Evolutionary conservation across 2,888 invertebrate species (phyloP), one percentile per base, ranked within the genome.

Genomic region (Apamea crenata): DNA sequence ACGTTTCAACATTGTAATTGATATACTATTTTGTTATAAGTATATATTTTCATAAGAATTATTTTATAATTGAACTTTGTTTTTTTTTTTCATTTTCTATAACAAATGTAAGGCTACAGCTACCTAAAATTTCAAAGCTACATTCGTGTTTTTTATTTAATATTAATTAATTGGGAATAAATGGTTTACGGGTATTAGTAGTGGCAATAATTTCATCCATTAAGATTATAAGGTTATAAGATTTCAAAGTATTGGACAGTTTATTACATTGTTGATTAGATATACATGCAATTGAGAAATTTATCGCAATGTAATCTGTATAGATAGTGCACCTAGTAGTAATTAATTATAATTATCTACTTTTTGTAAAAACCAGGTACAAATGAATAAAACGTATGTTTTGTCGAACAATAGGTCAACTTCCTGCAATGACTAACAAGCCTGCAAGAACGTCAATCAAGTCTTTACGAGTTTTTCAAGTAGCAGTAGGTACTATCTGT

Each of bases 1-100:
- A 91, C 87, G 87, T 85, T 87, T 77, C 80, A 89, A 89, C 70
- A 91, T 89, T 92, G 88, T 90, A 84, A 89, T 89, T 89, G 85
- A 91, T 87, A 89, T 87, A 91, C 84, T 87, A 83, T 72, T 72
- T 72, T 78, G 32, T 61, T 59, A 75, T 70, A 82, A 74, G 80
- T 74, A 83, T 69, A 72, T 78, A 81, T 78, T 83, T 86, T 82
- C 78, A 86, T 88, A 87, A 86, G 77, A 81, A 75, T 75, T 69
- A 85, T 82, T 82, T 79, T 76, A 75, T 86, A 82, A 87, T 86
- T 86, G 83, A 84, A 82, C 81, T 81, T 82, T 71, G 50, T 40
- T 69, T 72, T 83, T 59, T 56, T 69, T 53, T 70, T 67, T 21
- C n/a, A 68, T 50, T 77, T 81, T 71, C 63, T 78, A 65, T 78